Conservation (phyloP, 1,140 invertebrate genomes). For the Lepidurus arcticus region DNA sequence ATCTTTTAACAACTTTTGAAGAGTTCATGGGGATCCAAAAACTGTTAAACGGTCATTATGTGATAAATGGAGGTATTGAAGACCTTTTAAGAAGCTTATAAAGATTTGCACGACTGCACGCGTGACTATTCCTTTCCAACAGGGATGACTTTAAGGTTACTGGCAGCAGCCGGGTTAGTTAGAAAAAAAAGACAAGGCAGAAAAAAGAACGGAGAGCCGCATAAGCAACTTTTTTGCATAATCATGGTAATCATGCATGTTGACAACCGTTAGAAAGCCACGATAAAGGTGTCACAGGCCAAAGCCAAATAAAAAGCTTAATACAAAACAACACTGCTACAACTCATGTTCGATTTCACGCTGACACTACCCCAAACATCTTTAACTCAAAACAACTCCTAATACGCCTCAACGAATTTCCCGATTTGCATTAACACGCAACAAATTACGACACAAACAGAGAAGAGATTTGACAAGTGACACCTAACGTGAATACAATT, state of each 20-base stretch:
- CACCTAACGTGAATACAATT: too few relatives aligned
- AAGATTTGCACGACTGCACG: not conserved
- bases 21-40: not conserved
- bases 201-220: not conserved
- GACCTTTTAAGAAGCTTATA: conserved; percentile 4
- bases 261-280: conserved; percentile 14
- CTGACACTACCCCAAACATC: conserved; percentile 1
- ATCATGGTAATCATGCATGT: conserved; percentile 2
- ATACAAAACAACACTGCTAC: not conserved
- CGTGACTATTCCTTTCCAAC: not conserved
- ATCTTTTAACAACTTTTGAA: not conserved
- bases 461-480: too few relatives aligned
- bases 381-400: not conserved
- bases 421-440: not conserved
- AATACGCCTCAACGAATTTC: not conserved
- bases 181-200: not conserved
- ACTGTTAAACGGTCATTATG: not conserved
- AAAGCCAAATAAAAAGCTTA: not conserved
- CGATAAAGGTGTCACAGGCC: not conserved
- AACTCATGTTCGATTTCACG: conserved; percentile 18
- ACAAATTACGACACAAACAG: not conserved
- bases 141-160: not conserved
- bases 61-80: not conserved
- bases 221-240: not conserved
- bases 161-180: not conserved